Evolutionary conservation across 2,113 vertebrate species (phyloP), one percentile per base, ranked within the genome.

Genomic region (Pomatostomus ruficeps): DNA sequence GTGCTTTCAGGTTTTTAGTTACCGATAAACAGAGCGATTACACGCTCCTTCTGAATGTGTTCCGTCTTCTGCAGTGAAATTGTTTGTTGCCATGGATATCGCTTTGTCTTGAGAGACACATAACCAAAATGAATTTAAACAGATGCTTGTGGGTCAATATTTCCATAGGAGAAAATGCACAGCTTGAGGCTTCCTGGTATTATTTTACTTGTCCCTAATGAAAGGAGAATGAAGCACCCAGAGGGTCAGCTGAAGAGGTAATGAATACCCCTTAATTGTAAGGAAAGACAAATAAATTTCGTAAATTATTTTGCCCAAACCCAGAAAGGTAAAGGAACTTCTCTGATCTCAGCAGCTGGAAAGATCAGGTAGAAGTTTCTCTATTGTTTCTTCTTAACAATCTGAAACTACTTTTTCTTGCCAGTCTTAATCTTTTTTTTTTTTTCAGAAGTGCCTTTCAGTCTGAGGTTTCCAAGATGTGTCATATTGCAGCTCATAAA

Each of bases 51-150:
- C 75, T 96, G 82, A 88, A 79, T 86, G 70, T 65, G 73, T 65
- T 74, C 55, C 79, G 71, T 91, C 77, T 87, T 95, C 85, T 95
- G 91, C 93, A 90, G 74, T 38, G 96, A 71, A 36, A 83, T 88
- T 91, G 78, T 91, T 95, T 91, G 97, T 98, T 98, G 78, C 96
- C 96, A 97, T 97, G 97, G 98, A 92, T 97, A 97, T 97, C 0
- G 6, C 86, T 98, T 97, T 97, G 96, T 98, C 96, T 96, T 89
- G 62, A 82, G 97, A 97, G 76, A 92, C 91, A 94, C 73, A 71
- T 77, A 94, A 90, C 75, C 92, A 85, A 91, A 90, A 51, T 89
- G 67, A 95, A 86, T 93, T 97, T 96, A 94, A 98, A 93, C 81
- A 96, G 95, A 96, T 74, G 75, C 95, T 93, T 9, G 11, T 66